Evolutionary conservation across 2,888 invertebrate species (phyloP).

Genomic region (Morinoia aosen): DNA sequence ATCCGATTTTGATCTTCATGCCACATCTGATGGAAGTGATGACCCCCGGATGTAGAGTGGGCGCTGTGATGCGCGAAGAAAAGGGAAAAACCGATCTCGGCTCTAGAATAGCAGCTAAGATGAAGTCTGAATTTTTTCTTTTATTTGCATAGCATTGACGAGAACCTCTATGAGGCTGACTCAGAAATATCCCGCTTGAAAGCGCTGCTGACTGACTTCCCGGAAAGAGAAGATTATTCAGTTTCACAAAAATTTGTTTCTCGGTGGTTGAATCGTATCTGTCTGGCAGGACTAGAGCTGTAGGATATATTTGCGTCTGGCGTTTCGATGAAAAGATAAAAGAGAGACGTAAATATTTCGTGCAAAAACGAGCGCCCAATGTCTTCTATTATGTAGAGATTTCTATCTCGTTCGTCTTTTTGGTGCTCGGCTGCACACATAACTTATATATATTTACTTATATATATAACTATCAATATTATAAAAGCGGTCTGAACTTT

Average conservation of each 20-base stretch:
- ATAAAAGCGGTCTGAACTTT: background rate
- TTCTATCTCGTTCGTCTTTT: background rate
- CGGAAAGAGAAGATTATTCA: background rate
- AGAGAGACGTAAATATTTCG: background rate
- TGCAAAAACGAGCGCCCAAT: background rate
- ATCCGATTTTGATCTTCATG: conserved; percentile 12
- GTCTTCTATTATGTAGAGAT: background rate
- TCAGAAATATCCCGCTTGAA: background rate
- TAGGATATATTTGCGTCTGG: background rate
- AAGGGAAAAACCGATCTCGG: background rate
- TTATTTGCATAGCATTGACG: conserved; percentile 10
- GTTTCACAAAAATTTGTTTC: background rate
- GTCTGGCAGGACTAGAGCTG: background rate
- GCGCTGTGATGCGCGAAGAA: background rate
- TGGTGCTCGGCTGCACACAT: background rate
- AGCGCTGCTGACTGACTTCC: background rate
- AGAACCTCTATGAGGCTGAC: background rate
- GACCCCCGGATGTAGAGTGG: background rate
- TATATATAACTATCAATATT: background rate
- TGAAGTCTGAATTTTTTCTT: conserved; percentile 2
- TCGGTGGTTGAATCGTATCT: background rate
- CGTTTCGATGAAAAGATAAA: background rate
- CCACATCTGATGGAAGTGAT: background rate
- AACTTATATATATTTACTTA: too few species aligned
- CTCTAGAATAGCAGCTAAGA: background rate